Conservation (phyloP, 2,113 vertebrate species). For the Capreolus pygargus region DNA sequence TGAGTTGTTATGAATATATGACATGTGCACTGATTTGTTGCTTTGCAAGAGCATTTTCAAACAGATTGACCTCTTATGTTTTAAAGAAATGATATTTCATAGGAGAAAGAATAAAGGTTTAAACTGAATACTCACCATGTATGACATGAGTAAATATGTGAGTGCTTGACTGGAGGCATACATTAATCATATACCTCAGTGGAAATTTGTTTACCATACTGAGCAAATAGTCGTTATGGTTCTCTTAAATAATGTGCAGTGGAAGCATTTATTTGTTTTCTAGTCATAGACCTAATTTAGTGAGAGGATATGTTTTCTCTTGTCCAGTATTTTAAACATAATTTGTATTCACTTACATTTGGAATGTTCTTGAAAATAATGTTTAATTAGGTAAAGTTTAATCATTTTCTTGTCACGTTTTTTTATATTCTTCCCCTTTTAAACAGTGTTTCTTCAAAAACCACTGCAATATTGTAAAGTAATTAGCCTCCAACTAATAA, state of each 20-base stretch:
- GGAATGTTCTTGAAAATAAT: not conserved
- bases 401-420: not conserved
- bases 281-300: not conserved
- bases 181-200: not conserved
- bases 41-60: constrained; percentile 19
- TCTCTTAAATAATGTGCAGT: not conserved
- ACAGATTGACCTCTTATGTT: not conserved
- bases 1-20: constrained; percentile 61
- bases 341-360: not conserved
- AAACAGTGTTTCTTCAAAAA: not conserved
- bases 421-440: not conserved
- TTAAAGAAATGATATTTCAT: constrained; percentile 29
- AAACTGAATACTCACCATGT: not conserved
- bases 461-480: too few species aligned
- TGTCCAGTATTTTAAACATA: constrained; percentile 30
- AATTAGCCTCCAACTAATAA: too few species aligned
- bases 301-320: not conserved
- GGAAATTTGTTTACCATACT: not conserved
- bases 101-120: constrained; percentile 7
- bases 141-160: not conserved
- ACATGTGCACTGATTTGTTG: not conserved
- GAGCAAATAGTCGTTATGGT: not conserved
- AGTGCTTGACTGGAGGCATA: not conserved
- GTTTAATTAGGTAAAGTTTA: not conserved
- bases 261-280: not conserved